Evolutionary conservation across 2,888 invertebrate genomes (phyloP).

Genomic region (Erebia ligea): DNA sequence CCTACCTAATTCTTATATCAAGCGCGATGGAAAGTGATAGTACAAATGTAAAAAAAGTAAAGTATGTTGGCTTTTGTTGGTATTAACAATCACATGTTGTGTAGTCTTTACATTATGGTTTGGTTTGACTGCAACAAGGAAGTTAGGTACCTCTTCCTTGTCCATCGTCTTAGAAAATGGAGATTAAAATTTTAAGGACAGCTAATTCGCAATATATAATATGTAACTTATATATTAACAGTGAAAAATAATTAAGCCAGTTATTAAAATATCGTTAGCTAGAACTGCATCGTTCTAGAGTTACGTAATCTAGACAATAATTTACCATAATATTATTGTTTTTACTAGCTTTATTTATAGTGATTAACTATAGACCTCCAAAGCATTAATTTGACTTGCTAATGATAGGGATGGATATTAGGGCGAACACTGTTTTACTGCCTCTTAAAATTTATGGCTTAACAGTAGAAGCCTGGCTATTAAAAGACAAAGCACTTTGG

Average conservation of each 20-base stretch:
- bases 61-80: not conserved
- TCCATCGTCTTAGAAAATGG: too few species aligned
- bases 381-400: slow-evolving; percentile 14
- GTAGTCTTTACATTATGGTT: too few species aligned
- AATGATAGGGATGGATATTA: slow-evolving; percentile 6
- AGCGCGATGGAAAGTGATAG: slow-evolving; percentile 1
- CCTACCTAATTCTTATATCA: not conserved
- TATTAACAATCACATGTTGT: slow-evolving; percentile 1
- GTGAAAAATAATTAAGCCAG: too few species aligned
- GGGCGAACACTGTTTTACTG: slow-evolving; percentile 21
- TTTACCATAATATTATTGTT: not conserved
- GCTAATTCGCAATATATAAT: too few species aligned
- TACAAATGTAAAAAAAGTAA: not conserved
- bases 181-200: too few species aligned
- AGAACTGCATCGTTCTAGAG: too few species aligned
- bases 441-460: slow-evolving; percentile 45
- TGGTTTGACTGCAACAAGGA: too few species aligned
- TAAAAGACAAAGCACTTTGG: slow-evolving; percentile 43
- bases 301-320: too few species aligned
- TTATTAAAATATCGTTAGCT: too few species aligned
- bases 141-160: too few species aligned
- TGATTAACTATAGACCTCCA: not conserved
- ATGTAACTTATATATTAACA: too few species aligned
- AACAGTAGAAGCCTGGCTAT: slow-evolving; percentile 35
- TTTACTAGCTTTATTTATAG: not conserved